Percentiles rank a stretch among this genome's conserved stretches.
Conservation (phyloP, 2,113 vertebrate genomes). For the Hyaena hyaena region DNA sequence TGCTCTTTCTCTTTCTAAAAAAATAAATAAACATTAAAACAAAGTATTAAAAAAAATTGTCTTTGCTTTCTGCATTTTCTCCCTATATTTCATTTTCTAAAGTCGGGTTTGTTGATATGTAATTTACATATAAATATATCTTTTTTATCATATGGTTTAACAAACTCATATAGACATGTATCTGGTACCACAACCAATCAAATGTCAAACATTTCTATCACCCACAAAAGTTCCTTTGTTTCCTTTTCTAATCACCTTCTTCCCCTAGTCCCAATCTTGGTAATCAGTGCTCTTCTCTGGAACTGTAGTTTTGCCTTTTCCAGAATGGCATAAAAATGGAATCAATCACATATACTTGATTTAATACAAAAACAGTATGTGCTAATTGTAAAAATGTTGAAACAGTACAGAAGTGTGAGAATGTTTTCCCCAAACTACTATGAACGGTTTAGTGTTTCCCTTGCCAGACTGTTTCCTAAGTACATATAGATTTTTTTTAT, state of each 20-base stretch:
- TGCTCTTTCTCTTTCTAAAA: no score
- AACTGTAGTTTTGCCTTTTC: background rate
- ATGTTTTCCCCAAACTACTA: background rate
- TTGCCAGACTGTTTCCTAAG: background rate
- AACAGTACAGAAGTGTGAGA: background rate
- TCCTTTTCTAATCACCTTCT: background rate
- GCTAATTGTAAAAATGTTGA: slow-evolving; percentile 21
- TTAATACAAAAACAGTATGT: slow-evolving; percentile 27
- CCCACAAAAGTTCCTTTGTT: background rate
- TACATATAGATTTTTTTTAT: background rate
- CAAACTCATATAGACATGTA: background rate
- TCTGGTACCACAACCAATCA: background rate
- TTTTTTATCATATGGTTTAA: slow-evolving; percentile 2
- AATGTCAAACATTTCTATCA: slow-evolving; percentile 12
- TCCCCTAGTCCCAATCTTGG: background rate
- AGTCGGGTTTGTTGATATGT: background rate
- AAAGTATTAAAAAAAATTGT: background rate
- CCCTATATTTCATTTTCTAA: background rate
- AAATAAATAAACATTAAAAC: no score
- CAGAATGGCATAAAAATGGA: background rate
- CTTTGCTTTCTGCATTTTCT: background rate
- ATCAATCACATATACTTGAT: background rate
- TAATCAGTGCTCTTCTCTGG: background rate
- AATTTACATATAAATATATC: background rate
- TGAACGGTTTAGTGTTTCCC: slow-evolving; percentile 21